Percentiles rank a stretch among this genome's conserved stretches.
Evolutionary conservation across 2,113 vertebrate species (phyloP).

Genomic region (Nibea albiflora): DNA sequence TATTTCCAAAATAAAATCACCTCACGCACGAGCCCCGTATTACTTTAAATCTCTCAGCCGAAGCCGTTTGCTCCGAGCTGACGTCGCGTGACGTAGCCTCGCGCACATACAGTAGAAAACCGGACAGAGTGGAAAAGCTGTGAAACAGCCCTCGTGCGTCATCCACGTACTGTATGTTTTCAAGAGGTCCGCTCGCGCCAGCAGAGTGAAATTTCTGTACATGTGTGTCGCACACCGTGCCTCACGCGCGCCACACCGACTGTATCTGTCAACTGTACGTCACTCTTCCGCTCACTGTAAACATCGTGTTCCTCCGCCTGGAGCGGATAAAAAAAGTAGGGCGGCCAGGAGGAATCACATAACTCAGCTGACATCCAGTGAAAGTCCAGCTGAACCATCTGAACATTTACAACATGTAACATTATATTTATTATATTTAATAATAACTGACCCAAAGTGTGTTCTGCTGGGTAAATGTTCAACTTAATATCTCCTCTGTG

Average conservation of each 20-base stretch:
- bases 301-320: constrained; percentile 80
- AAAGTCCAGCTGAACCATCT: background rate
- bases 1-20: too few relatives aligned
- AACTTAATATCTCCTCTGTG: background rate
- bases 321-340: constrained; percentile 68
- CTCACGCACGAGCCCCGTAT: constrained; percentile 9
- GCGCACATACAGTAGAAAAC: background rate
- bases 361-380: background rate
- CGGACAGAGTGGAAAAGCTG: background rate
- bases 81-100: constrained; percentile 58
- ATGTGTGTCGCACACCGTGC: background rate
- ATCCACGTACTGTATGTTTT: too few relatives aligned
- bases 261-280: constrained; percentile 59
- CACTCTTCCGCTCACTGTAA: constrained; percentile 76
- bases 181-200: background rate
- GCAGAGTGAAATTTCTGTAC: background rate
- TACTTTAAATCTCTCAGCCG: constrained; percentile 66
- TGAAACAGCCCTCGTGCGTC: background rate
- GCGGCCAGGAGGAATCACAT: background rate
- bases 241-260: constrained; percentile 31
- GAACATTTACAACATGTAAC: background rate
- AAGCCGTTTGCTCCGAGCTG: constrained; percentile 29
- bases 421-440: too few relatives aligned
- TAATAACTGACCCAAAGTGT: background rate
- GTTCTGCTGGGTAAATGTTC: background rate